Evolutionary conservation across 2,113 vertebrate species (phyloP), one percentile per base, ranked within the genome.

Genomic region (Nothoprocta perdicaria): DNA sequence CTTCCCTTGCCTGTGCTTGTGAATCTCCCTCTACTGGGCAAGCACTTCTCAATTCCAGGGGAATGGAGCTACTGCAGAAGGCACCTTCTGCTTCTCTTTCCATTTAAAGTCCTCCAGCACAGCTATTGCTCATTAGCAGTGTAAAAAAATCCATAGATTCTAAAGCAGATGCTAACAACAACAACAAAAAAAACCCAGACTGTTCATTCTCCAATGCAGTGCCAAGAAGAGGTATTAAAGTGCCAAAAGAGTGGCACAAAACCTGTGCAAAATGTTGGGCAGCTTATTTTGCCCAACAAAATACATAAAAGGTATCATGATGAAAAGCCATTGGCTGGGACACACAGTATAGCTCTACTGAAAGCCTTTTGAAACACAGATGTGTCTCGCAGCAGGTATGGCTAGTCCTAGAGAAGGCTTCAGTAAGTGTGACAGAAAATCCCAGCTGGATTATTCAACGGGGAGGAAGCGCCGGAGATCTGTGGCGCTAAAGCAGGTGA

Each of bases 1-100:
- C 38, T 76, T 76, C 10, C 23, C 26, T 66, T 61, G 61, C 43
- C 48, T 21, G 53, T 12, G 69, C 80, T 88, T 74, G 41, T 23
- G 3, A 90, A 86, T 46, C 93, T 93, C 90, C 90, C 93, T 89
- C 92, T 95, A 29, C 75, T 0, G 74, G 90, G 43, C 88, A 90
- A 41, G 14, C 72, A 60, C 41, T 74, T n/a, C 50, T 45, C 16
- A n/a, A 29, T 33, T 52, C 60, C 2, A 3, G 21, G 18, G 23
- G 22, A 71, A 17, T 1, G 0, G 45, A 52, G 69, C 65, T 57
- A 69, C 12, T 60, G 15, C 52, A 43, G 57, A 16, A 75, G 22
- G 46, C 2, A 33, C 27, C 50, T 74, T 38, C 33, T 45, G 40
- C 69, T 63, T 67, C 27, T 19, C 4, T 16, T 58, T 35, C 16